These are phyloP conservation scores for Leucopternis melanops DNA, from an alignment of 2,113 vertebrate genomes.

Conservation along the genomic window DNA sequence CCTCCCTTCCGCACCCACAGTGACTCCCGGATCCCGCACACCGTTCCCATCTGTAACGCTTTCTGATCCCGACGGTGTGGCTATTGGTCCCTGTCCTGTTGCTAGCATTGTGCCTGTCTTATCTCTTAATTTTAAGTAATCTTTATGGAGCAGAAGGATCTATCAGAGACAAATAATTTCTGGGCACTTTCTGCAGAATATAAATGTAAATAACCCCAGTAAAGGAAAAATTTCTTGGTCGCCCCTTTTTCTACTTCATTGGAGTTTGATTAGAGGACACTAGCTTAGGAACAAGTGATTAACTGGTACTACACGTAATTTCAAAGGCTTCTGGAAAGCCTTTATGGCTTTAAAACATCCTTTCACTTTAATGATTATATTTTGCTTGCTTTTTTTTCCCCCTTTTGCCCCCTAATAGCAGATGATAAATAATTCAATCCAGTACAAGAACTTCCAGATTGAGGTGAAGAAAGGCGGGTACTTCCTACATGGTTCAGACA, in stretches of 20 bases:
- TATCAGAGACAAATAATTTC: too few relatives aligned
- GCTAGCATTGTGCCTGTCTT: constrained; percentile 71
- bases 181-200: too few relatives aligned
- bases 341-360: neutral
- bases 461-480: constrained; percentile 79
- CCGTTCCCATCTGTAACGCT: neutral
- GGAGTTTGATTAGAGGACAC: neutral
- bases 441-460: constrained; percentile 97
- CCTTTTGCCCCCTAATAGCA: neutral
- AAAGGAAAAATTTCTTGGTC: too few relatives aligned
- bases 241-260: neutral
- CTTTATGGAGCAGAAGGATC: too few relatives aligned
- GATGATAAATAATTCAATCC: constrained; percentile 63
- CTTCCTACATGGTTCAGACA: constrained; percentile 82
- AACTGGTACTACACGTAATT: neutral
- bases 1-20: neutral
- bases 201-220: too few relatives aligned
- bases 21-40: neutral
- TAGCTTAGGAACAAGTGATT: neutral
- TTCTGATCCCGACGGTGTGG: neutral
- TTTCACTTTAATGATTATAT: neutral
- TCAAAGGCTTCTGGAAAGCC: neutral
- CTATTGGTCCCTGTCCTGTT: constrained; percentile 56
- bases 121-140: too few relatives aligned
- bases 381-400: neutral